Evolutionary conservation across 2,888 invertebrate species (phyloP).

Genomic region (Ephialtes manifestator): DNA sequence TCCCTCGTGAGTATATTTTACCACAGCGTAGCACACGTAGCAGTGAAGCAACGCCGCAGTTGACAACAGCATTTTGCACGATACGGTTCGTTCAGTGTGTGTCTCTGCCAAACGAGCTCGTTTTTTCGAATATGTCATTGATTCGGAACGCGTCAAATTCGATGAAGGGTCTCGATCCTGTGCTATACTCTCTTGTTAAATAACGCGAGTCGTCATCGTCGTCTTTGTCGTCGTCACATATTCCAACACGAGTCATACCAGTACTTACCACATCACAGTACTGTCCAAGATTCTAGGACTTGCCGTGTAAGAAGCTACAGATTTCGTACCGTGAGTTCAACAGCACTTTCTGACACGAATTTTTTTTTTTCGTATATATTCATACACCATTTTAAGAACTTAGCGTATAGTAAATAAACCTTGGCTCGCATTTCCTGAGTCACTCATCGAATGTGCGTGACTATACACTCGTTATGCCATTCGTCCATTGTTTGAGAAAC

Average conservation of each 20-base stretch:
- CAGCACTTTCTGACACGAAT: neutral
- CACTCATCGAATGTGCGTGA: neutral
- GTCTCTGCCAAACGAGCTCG: constrained; percentile 31
- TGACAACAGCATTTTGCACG: constrained; percentile 30
- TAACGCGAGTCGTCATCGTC: constrained; percentile 74
- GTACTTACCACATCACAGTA: neutral
- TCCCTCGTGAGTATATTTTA: neutral
- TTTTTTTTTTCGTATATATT: constrained; percentile 2
- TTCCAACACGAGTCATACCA: neutral
- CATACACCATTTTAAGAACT: too few species aligned
- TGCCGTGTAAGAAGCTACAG: neutral
- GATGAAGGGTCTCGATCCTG: constrained; percentile 70
- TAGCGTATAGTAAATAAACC: neutral
- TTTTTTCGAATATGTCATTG: constrained; percentile 68
- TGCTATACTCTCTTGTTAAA: constrained; percentile 78
- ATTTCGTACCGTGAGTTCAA: constrained; percentile 20
- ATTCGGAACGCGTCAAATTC: constrained; percentile 75
- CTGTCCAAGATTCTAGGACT: constrained; percentile 10
- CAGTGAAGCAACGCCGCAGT: constrained; percentile 31
- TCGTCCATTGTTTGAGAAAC: too few species aligned
- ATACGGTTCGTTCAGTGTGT: constrained; percentile 29
- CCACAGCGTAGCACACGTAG: neutral
- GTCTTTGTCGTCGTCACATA: constrained; percentile 2
- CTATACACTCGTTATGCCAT: too few species aligned
- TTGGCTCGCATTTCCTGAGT: neutral